Evolutionary conservation across 2,113 vertebrate genomes (phyloP).

Genomic region (Riparia riparia): DNA sequence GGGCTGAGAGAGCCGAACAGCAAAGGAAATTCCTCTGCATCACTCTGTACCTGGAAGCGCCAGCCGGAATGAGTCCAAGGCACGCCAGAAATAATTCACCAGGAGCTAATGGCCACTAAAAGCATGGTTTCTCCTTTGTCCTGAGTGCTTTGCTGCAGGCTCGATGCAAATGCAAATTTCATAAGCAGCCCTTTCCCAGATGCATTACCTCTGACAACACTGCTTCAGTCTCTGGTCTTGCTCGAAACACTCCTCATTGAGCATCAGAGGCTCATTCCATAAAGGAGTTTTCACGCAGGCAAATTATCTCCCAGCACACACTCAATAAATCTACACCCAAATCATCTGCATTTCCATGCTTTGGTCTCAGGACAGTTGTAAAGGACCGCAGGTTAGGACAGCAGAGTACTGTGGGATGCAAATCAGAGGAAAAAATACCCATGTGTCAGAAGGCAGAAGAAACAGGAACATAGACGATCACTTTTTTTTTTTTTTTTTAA

Average conservation of each 20-base stretch:
- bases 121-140: neutral
- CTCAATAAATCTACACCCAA: constrained; percentile 14
- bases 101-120: neutral
- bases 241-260: neutral
- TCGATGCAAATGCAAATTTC: neutral
- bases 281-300: neutral
- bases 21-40: neutral
- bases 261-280: neutral
- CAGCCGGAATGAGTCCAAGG: neutral
- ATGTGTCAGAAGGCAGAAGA: neutral
- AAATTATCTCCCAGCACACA: constrained; percentile 19
- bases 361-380: neutral
- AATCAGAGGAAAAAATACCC: neutral
- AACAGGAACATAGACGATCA: neutral
- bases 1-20: neutral
- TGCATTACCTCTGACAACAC: neutral
- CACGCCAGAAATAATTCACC: neutral
- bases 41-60: neutral
- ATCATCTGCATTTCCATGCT: neutral
- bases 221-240: neutral
- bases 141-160: neutral
- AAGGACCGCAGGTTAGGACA: neutral
- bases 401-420: neutral
- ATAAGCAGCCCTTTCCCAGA: neutral
- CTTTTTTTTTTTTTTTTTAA: neutral